Evolutionary conservation across 2,113 vertebrate species (phyloP).

Genomic region (Lasiurus borealis): DNA sequence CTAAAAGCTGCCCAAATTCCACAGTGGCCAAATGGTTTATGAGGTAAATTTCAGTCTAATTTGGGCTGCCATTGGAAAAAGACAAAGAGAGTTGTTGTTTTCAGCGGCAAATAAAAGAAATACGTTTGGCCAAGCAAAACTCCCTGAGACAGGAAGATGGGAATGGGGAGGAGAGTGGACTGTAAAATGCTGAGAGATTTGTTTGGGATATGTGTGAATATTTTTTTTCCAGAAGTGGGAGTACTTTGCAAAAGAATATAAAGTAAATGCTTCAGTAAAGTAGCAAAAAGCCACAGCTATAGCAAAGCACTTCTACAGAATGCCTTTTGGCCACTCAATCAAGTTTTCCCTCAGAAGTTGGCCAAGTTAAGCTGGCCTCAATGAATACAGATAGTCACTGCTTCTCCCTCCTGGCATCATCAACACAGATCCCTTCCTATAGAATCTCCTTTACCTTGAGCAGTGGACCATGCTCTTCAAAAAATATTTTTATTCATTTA

Average conservation of each 20-base stretch:
- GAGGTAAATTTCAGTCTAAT: constrained; percentile 48
- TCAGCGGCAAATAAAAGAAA: constrained; percentile 50
- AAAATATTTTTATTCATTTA: too few species aligned
- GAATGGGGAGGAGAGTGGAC: not conserved
- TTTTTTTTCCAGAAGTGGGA: not conserved
- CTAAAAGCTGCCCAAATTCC: constrained; percentile 10
- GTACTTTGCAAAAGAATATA: constrained; percentile 6
- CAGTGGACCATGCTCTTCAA: not conserved
- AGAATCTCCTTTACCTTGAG: not conserved
- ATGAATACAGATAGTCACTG: not conserved
- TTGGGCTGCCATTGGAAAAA: constrained; percentile 9
- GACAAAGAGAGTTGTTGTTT: not conserved
- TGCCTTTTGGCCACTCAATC: not conserved
- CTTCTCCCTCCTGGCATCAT: not conserved
- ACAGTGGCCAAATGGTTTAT: not conserved
- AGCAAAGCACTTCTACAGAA: not conserved
- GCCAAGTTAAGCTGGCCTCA: not conserved
- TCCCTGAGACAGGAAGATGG: not conserved
- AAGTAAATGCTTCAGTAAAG: not conserved
- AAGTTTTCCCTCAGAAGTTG: not conserved
- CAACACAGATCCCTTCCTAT: not conserved
- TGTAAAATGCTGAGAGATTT: not conserved
- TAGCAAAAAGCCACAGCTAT: not conserved
- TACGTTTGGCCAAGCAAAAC: constrained; percentile 46
- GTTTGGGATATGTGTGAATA: not conserved